Base-by-base conservation (phyloP, 2,888 invertebrate species). In the Protonemura montana region DNA sequence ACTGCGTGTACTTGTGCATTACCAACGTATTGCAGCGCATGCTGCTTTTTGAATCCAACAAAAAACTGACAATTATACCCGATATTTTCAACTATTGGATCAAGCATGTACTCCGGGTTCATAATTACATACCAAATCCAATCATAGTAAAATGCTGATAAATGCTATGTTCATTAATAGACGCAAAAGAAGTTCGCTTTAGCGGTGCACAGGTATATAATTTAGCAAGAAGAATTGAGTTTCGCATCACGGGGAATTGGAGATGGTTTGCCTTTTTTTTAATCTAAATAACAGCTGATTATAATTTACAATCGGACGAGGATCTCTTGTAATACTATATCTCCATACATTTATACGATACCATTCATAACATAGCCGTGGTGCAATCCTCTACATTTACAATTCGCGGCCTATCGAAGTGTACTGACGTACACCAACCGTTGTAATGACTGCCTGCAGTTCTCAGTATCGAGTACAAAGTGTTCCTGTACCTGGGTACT, bases 61-160 rank as follows among this genome's bases (percentile, higher is more conserved):
- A 21, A 59, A 59, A n/a, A 59, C 6, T 21, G 21, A 21, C 59
- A 10, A 59, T 10, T 2, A 21, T 13, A 16, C 41, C 59, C 59
- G 59, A 59, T 13, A 59, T 59, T 59, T 21, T 59, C 59, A 59
- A 59, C 59, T 21, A 59, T 59, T 81, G 81, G 81, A 81, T 30
- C 29, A 30, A 81, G 81, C 81, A 30, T 81, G 81, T 81, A 81
- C 81, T 59, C 59, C 21, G 30, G 30, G 81, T 81, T 81, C 30
- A 81, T 81, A 81, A 81, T 81, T 81, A 81, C 81, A 81, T n/a
- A 81, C 81, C 28, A 13, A 81, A 81, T 81, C 81, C 81, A 81
- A 30, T 59, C 59, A 59, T 59, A 59, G 21, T 59, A 10, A 21
- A 59, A 59, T 59, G 59, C 13, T 59, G 13, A 10, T 59, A 59